These are phyloP conservation scores for Phymanthus crucifer DNA, from an alignment of 92 coral and sea anemone species.

Conservation along the genomic window DNA sequence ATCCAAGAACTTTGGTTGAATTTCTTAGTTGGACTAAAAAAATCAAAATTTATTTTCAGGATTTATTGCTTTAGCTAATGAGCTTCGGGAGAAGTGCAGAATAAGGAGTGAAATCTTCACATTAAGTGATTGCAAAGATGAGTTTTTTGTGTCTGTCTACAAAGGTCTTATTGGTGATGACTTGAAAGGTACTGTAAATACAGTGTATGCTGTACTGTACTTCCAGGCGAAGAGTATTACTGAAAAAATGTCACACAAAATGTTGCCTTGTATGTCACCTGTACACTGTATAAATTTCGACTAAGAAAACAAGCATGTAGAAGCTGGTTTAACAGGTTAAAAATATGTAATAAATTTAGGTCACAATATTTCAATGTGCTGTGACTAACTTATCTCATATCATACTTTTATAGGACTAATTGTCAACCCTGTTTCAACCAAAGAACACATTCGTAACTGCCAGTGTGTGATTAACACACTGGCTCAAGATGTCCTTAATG, in stretches of 20 bases:
- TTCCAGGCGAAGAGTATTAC: too few relatives aligned
- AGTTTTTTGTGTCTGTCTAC: conserved; percentile 75
- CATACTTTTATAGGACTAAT: conserved; percentile 59
- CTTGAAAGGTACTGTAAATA: conserved; percentile 62
- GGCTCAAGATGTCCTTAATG: conserved; percentile 78
- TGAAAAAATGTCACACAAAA: too few relatives aligned
- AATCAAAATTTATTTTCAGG: conserved; percentile 37
- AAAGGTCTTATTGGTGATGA: conserved; percentile 87
- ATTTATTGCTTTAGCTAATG: conserved; percentile 90
- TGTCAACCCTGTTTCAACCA: conserved; percentile 60
- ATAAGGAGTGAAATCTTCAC: conserved; percentile 60
- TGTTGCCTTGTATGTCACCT: too few relatives aligned
- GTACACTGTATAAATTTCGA: too few relatives aligned
- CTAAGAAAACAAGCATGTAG: too few relatives aligned
- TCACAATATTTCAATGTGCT: neutral
- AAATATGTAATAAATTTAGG: too few relatives aligned
- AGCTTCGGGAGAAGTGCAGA: conserved; percentile 79
- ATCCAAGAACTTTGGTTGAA: too few relatives aligned
- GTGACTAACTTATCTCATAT: too few relatives aligned
- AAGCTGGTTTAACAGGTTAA: too few relatives aligned
- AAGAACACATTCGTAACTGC: conserved; percentile 71
- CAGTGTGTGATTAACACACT: conserved; percentile 74
- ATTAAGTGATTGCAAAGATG: conserved; percentile 78
- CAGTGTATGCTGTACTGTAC: too few relatives aligned
- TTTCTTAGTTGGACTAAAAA: neutral